Conservation (phyloP, 1,140 invertebrate genomes). For the Cheumatopsyche charites region DNA sequence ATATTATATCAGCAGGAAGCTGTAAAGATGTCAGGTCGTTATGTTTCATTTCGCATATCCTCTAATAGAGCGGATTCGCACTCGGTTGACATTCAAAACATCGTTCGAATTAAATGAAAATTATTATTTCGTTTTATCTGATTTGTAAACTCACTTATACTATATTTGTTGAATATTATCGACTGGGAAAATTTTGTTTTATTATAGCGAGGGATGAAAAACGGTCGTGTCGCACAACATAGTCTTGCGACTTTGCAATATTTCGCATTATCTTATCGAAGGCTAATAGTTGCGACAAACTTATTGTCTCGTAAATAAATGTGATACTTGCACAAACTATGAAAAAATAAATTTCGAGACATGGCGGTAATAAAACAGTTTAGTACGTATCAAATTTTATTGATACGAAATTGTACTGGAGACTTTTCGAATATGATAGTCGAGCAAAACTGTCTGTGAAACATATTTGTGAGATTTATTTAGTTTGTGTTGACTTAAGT, state of each 20-base stretch:
- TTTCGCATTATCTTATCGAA: constrained; percentile 6
- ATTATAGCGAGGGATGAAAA: constrained; percentile 13
- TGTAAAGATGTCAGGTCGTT: constrained; percentile 12
- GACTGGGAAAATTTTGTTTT: neutral
- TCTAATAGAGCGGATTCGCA: neutral
- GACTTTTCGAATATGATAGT: neutral
- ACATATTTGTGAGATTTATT: no score
- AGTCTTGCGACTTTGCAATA: neutral
- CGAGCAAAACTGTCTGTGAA: no score
- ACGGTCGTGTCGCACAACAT: constrained; percentile 12
- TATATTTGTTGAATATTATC: neutral
- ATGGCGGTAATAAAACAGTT: neutral
- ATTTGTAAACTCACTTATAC: neutral
- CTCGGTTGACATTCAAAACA: neutral
- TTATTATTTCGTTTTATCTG: neutral
- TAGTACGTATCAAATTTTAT: neutral
- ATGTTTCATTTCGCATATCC: constrained; percentile 13
- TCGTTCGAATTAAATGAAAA: neutral
- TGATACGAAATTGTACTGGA: neutral
- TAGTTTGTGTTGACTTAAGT: no score
- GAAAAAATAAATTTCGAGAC: neutral
- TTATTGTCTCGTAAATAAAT: neutral
- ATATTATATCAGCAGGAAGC: neutral
- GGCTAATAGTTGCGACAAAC: constrained; percentile 4
- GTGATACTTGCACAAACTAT: no score